phyloP scores from a whole-genome alignment of 2,113 vertebrate genomes.

The Phylloscopus whistleri region DNA sequence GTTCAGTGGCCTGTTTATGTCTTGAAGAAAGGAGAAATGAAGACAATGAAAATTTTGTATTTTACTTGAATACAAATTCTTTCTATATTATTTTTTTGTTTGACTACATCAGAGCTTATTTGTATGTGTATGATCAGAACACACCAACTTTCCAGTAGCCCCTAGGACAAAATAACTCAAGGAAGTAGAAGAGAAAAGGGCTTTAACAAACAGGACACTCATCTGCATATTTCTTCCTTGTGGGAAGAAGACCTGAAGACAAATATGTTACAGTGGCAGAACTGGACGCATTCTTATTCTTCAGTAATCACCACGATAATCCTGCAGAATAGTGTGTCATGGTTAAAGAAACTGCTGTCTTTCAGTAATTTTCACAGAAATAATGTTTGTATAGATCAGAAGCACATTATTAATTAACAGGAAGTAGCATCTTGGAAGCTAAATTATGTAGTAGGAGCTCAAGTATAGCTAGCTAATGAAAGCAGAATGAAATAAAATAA shows the following conservation, averaged over 20 bases:
- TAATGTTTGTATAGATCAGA: constrained; percentile 7
- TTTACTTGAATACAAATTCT: background rate
- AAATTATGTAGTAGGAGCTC: background rate
- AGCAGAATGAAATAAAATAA: background rate
- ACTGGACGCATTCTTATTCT: background rate
- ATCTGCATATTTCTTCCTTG: constrained; percentile 25
- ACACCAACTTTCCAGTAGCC: background rate
- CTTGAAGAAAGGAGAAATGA: background rate
- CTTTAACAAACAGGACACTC: background rate
- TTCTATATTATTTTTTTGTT: background rate
- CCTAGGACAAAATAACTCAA: background rate
- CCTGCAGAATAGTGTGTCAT: fast-evolving
- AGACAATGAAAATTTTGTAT: background rate
- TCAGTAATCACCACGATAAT: background rate
- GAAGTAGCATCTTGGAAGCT: background rate
- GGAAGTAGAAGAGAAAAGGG: background rate
- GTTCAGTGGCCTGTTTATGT: background rate
- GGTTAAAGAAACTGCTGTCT: background rate
- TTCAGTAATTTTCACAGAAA: background rate
- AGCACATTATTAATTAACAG: constrained; percentile 14
- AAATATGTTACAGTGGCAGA: background rate
- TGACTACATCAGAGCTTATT: background rate
- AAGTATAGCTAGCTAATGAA: background rate
- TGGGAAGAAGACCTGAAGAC: background rate
- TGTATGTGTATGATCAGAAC: background rate